These are phyloP conservation scores for Eueides isabella DNA, from an alignment of 1,140 invertebrate genomes.

Conservation along the genomic window DNA sequence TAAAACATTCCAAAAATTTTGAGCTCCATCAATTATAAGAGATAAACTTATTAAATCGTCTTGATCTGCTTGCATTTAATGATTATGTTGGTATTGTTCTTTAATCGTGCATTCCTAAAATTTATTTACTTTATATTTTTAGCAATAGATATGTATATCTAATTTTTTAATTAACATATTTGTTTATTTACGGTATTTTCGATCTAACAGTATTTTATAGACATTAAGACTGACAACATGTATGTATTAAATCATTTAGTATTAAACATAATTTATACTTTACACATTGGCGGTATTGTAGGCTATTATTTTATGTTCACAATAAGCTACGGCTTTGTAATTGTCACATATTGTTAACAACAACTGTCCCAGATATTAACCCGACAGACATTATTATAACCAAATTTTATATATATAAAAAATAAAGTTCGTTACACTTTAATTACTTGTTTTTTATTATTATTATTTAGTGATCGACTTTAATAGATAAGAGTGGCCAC, in stretches of 20 bases:
- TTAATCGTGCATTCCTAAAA: constrained; percentile 35
- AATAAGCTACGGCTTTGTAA: constrained; percentile 48
- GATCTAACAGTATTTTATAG: constrained; percentile 74
- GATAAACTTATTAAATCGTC: constrained; percentile 24
- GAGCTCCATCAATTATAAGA: constrained; percentile 8
- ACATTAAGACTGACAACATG: constrained; percentile 77
- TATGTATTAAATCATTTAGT: constrained; percentile 73
- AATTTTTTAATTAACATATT: constrained; percentile 28
- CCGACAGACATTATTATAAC: constrained; percentile 70
- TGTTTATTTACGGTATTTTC: constrained; percentile 35
- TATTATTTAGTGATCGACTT: no score
- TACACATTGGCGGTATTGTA: constrained; percentile 62
- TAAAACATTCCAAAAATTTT: constrained; percentile 28
- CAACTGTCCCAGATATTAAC: constrained; percentile 62
- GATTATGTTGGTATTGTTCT: constrained; percentile 32
- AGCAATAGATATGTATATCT: constrained; percentile 20
- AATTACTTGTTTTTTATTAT: constrained; percentile 22
- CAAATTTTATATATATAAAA: constrained; percentile 72
- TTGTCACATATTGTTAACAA: constrained; percentile 55
- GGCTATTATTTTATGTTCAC: constrained; percentile 51
- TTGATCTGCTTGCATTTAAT: constrained; percentile 55
- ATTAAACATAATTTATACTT: constrained; percentile 62
- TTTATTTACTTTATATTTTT: constrained; percentile 35
- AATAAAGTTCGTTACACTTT: constrained; percentile 71
- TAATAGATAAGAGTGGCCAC: no score